Evolutionary conservation across 2,888 invertebrate genomes (phyloP), one percentile per base, ranked within the genome.

Genomic region (Aproaerema taeniolella): DNA sequence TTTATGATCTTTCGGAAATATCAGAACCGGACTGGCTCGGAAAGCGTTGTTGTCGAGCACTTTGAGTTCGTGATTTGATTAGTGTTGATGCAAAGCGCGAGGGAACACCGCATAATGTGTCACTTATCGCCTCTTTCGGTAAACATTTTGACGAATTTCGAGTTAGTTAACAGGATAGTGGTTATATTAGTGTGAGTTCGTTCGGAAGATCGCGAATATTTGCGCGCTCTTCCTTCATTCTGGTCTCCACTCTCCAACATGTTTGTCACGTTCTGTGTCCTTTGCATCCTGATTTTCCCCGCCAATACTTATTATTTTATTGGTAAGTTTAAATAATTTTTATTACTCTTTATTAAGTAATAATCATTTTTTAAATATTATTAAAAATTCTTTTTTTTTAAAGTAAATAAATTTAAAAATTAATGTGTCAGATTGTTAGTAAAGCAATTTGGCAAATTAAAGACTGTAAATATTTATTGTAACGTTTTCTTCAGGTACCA

Each of bases 71-170:
- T 13, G 28, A 9, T 16, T 35, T 11, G 26, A 28, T 35, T 16
- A 30, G 37, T 36, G 20, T 14, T 20, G 10, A 30, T 30, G 37
- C 37, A 37, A 30, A 11, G 30, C 13, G 30, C 20, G 37, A 37
- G 35, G 13, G 26, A 28, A 35, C 28, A 35, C 28, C 10, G 16
- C 16, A 35, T 20, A 26, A 35, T 35, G 35, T 35, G 28, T 28
- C 35, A 28, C 16, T 35, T 14, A 13, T 14, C 11, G 13, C 13
- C 7, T 6, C 7, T 11, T 28, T 24, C 10, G 10, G 14, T 34
- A 34, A 34, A 34, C 7, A 24, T 25, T 14, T 2, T 26, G 20
- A 24, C 24, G 25, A 10, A 34, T 6, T 8, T 4, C 20, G 8
- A 20, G 20, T 20, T 20, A 4, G 20, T 20, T 6, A 4, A 20